Evolutionary conservation across 2,113 vertebrate species (phyloP), one percentile per base, ranked within the genome.

Genomic region (Marmota flaviventris): DNA sequence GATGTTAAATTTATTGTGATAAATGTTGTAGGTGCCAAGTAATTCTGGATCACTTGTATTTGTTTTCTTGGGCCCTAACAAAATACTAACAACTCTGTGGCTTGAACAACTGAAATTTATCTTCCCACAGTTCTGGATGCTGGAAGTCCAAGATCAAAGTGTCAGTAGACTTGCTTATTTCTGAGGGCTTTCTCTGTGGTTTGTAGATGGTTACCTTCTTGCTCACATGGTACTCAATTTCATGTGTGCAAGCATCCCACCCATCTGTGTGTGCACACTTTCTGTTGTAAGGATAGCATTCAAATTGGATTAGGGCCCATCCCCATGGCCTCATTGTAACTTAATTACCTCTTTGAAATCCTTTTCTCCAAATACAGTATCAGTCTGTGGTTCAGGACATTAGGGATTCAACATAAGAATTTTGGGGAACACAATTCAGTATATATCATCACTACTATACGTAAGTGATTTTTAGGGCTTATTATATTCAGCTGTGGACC

Each of bases 1-100:
- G 34, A 79, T 85, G 51, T 72, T 94, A 56, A 83, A 63, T 69
- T 73, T 90, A 69, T 90, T 89, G 34, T 95, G 42, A 78, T 37
- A 42, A 45, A 73, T 22, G 83, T 91, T 37, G 69, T 10, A 82
- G n/a, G 42, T 65, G n/a, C 32, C n/a, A 53, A 34, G 8, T 82
- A 29, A 25, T 88, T 90, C 82, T 79, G 77, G 81, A 77, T 32
- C 32, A 45, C 58, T 93, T 95, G 56, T 84, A 12, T 75, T 88
- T 37, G 29, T 75, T 72, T 77, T 69, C 20, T 11, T 63, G 29
- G 14, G 22, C n/a, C 67, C 27, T 95, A 81, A 90, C 29, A 76
- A 86, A 72, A 92, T 83, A 61, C 16, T 18, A 53, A 4, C 8
- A 8, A 25, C 5, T 56, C 20, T 13, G 12, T 92, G 61, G 42